phyloP scores from a whole-genome alignment of 2,797 vertebrate species.

The Leptatherina wallacei region DNA sequence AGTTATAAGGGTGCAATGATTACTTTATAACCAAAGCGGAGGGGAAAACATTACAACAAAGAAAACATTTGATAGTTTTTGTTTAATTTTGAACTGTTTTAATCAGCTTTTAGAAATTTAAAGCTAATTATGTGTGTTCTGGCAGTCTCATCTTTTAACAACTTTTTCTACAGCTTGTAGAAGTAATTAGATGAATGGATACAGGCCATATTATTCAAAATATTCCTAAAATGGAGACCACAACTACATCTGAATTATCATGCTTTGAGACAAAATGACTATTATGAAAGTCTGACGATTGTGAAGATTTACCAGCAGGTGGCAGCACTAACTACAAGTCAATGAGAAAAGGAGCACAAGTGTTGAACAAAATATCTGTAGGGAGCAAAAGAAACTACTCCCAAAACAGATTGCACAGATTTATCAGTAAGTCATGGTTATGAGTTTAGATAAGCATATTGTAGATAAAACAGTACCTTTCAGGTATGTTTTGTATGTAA shows the following conservation, averaged over 20 bases:
- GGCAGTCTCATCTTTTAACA: background rate
- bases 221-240: background rate
- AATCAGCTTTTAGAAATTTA: background rate
- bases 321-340: conserved; percentile 59
- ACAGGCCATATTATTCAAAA: background rate
- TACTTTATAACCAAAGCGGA: background rate
- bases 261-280: background rate
- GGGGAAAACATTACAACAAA: background rate
- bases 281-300: background rate
- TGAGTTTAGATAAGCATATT: background rate
- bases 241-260: background rate
- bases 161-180: background rate
- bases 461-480: background rate
- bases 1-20: background rate
- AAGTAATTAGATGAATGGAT: background rate
- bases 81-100: background rate
- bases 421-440: background rate
- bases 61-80: background rate
- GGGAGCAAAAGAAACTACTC: background rate
- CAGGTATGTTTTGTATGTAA: background rate
- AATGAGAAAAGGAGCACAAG: conserved; percentile 8
- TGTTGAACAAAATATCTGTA: background rate
- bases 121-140: background rate
- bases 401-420: background rate
- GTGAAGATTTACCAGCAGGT: conserved; percentile 58